Percentiles rank a stretch among this genome's conserved stretches.
These are phyloP conservation scores for Axis porcinus DNA, from an alignment of 2,113 vertebrate species.

Conservation along the genomic window DNA sequence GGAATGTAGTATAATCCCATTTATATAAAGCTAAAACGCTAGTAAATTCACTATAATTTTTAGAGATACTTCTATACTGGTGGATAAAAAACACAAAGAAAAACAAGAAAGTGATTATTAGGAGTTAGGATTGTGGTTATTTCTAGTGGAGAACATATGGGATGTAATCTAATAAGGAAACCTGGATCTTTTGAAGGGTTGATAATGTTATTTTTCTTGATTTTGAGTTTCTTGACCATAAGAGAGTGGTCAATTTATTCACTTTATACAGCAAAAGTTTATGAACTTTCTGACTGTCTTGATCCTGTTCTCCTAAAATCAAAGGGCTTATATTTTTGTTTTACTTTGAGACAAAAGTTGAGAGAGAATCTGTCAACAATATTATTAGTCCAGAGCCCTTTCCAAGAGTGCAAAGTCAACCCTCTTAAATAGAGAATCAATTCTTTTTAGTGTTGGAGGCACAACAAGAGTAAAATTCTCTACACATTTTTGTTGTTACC, in stretches of 20 bases:
- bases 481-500: background rate
- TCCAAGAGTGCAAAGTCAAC: background rate
- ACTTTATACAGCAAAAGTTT: background rate
- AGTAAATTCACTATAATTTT: background rate
- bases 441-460: background rate
- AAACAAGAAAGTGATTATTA: background rate
- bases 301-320: background rate
- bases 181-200: background rate
- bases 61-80: background rate
- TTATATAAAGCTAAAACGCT: background rate
- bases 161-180: background rate
- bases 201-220: background rate
- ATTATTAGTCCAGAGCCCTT: background rate
- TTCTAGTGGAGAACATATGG: background rate
- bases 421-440: background rate
- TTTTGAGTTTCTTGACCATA: background rate
- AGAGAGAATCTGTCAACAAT: background rate
- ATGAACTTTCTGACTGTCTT: background rate
- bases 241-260: background rate
- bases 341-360: background rate
- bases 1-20: background rate
- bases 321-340: background rate
- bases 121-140: background rate
- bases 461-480: background rate
- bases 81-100: background rate